Base-by-base conservation (phyloP, 2,113 vertebrate species). In the Prunella himalayana region DNA sequence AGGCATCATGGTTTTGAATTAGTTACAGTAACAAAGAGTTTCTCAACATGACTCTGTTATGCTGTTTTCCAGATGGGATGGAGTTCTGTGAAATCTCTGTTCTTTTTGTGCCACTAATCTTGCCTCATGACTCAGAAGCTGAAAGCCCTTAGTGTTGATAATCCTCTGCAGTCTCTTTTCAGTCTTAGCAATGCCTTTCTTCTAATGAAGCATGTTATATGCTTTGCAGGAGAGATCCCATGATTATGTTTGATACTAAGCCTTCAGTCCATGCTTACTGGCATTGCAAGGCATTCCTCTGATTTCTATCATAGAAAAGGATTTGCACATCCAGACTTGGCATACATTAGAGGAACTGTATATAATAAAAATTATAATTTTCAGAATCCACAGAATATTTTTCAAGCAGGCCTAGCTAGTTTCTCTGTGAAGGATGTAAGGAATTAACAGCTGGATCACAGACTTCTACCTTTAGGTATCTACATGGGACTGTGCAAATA, bases 11-110 rank as follows among this genome's bases (percentile, higher is more conserved):
- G 5, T 85, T 95, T 84, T 90, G 23, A 94, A 84, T 73, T 85
- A 47, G n/a, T 86, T 88, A 77, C 61, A 57, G 54, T 80, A 85
- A 78, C 70, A 77, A 89, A 96, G 84, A 53, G 17, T 92, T 97
- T 91, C 83, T 92, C 41, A 89, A 71, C 60, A 86, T 70, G 56
- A 53, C 25, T 96, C 42, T 86, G 42, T 73, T 83, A 76, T 30
- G 39, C 59, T 79, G 49, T 75, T 96, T 94, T 89, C 80, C 95
- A 95, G 91, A 97, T 92, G 88, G 84, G 25, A 95, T 89, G 66
- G 45, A 92, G 71, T 93, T 94, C 87, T 94, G 71, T 65, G 80
- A 91, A 90, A 89, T 86, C 68, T 93, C 70, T 87, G 51, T 79
- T 91, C 88, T 90, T 93, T 94, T 72, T 89, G 68, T 64, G 57